Evolutionary conservation across 2,888 invertebrate genomes (phyloP).

Genomic region (Clunio marinus): DNA sequence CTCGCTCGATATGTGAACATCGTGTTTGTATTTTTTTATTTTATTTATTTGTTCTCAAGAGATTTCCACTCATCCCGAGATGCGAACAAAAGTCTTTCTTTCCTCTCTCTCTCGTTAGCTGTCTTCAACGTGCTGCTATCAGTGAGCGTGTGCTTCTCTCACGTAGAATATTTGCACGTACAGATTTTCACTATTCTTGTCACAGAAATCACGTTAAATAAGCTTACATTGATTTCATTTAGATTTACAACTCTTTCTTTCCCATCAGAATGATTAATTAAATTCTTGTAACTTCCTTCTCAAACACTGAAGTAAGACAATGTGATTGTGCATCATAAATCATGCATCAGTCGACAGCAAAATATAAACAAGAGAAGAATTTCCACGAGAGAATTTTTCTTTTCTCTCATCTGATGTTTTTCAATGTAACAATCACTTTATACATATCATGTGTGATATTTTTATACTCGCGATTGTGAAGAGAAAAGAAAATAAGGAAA

Average conservation of each 20-base stretch:
- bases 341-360: background rate
- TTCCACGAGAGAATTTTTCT: background rate
- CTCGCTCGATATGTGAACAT: background rate
- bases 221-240: too few relatives aligned
- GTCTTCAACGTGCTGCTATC: background rate
- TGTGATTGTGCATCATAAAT: background rate
- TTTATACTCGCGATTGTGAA: too few relatives aligned
- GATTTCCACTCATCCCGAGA: background rate
- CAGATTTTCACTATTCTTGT: constrained; percentile 25
- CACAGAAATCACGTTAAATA: background rate
- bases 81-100: background rate
- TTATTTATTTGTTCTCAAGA: too few relatives aligned
- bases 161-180: background rate
- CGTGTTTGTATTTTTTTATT: background rate
- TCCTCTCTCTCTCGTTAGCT: background rate
- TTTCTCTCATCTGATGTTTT: background rate
- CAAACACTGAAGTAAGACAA: background rate
- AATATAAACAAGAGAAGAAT: constrained; percentile 5
- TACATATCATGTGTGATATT: constrained; percentile 1
- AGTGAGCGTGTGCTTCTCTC: constrained; percentile 9
- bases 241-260: background rate
- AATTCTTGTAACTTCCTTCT: too few relatives aligned
- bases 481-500: too few relatives aligned
- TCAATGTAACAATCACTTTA: too few relatives aligned
- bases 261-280: too few relatives aligned